phyloP scores from a whole-genome alignment of 1,140 invertebrate species.

The Macrocentrus cingulum region DNA sequence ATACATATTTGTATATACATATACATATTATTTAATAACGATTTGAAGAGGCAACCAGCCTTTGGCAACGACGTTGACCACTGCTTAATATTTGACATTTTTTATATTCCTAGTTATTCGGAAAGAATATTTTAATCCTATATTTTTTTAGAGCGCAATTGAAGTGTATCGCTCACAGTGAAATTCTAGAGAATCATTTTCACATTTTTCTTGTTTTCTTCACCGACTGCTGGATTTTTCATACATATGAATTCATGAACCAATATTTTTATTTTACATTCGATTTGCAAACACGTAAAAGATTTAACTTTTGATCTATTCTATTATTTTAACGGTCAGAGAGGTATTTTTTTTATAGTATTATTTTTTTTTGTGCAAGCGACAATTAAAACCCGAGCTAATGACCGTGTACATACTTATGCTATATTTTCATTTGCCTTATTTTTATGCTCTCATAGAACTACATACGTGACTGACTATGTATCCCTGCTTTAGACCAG shows the following conservation, averaged over 20 bases:
- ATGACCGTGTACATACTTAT: constrained; percentile 21
- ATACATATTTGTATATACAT: constrained; percentile 20
- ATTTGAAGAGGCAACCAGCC: constrained; percentile 40
- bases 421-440: constrained; percentile 4
- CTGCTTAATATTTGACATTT: constrained; percentile 8
- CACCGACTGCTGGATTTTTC: background rate
- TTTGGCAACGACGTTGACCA: constrained; percentile 46
- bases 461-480: constrained; percentile 17
- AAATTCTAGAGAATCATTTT: constrained; percentile 37
- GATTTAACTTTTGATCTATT: too few species aligned
- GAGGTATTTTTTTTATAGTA: constrained; percentile 18
- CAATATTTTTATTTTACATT: too few species aligned
- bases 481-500: constrained; percentile 13
- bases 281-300: too few species aligned
- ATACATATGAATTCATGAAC: too few species aligned
- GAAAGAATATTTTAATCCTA: constrained; percentile 19
- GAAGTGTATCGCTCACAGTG: constrained; percentile 38
- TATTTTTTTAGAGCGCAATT: constrained; percentile 22
- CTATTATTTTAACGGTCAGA: constrained; percentile 12
- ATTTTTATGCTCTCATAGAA: constrained; percentile 10
- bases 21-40: constrained; percentile 38
- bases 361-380: constrained; percentile 38
- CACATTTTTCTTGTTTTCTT: constrained; percentile 4
- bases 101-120: too few species aligned
- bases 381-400: constrained; percentile 32